These are phyloP conservation scores for Cricetomys ansorgei DNA, from an alignment of 2,113 vertebrate species.

Conservation along the genomic window DNA sequence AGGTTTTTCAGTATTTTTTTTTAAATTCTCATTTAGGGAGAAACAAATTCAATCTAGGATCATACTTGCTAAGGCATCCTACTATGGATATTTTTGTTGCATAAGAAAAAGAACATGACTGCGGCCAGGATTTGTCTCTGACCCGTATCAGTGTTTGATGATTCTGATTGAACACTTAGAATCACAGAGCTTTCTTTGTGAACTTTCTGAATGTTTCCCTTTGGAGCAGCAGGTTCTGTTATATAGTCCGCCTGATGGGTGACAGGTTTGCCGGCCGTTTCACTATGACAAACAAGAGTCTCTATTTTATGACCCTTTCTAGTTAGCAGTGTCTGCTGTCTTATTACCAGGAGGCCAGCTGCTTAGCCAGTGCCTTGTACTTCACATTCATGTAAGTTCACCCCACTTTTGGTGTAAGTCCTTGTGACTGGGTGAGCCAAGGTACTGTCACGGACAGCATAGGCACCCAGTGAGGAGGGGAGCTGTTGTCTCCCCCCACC, in stretches of 20 bases:
- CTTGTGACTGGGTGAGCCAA: constrained; percentile 4
- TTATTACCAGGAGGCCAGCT: background rate
- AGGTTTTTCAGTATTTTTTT: background rate
- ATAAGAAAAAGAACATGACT: background rate
- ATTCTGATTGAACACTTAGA: background rate
- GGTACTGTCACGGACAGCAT: background rate
- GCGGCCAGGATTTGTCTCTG: background rate
- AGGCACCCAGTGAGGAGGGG: background rate
- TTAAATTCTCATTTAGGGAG: background rate
- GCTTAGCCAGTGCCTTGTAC: background rate
- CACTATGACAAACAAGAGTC: background rate
- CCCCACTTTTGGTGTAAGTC: background rate
- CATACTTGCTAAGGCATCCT: background rate
- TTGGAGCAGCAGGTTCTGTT: background rate
- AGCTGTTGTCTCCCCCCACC: background rate
- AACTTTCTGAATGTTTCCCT: background rate
- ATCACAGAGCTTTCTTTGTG: background rate
- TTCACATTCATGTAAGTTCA: background rate
- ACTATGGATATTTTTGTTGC: background rate
- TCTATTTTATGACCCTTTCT: background rate
- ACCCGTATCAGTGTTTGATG: background rate
- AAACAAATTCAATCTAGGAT: background rate
- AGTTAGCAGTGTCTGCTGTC: background rate
- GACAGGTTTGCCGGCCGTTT: background rate
- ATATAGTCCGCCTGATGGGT: background rate